Base-by-base conservation (phyloP, 1,140 invertebrate genomes). In the Onthophagus taurus region DNA sequence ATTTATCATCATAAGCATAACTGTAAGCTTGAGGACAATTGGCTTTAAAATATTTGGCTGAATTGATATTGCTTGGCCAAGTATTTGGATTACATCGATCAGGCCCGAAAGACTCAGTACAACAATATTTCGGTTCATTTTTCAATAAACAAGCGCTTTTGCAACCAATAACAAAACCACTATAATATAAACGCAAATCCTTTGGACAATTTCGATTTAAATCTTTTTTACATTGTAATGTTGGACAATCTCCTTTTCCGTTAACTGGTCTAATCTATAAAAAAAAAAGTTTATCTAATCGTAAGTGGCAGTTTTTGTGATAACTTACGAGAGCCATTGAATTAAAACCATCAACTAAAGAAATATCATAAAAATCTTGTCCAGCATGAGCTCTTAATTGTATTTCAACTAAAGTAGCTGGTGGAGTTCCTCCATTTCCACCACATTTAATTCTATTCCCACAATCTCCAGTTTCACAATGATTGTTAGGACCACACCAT, bases 291-390 rank as follows among this genome's bases (percentile, higher is more conserved):
- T 17, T 13, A 31, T 31, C n/a, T 31, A 31, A 31, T 31, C n/a
- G n/a, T n/a, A n/a, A n/a, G n/a, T n/a, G n/a, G n/a, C n/a, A n/a
- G n/a, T n/a, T 17, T 16, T 9, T 18, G 1, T 17, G 6, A 42
- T 18, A 21, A 49, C 50, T 55, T 49, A 62, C 58, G 19, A 31
- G 38, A n/a, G 47, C 53, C 13, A 34, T 41, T 2, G 68, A 38
- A 48, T 71, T 71, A 46, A 54, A 70, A 9, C 68, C 68, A 51
- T 71, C 68, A 13, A 71, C 66, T 23, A 71, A 47, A 17, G 65
- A 67, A 31, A 71, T 55, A 42, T 70, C 66, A 42, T 71, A 72
- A 45, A 54, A 70, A 50, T 71, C 68, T 6, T 26, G 45, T 31
- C 60, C 57, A 36, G 44, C 48, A 4, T 31, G 38, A 12, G 57